Evolutionary conservation across 2,888 invertebrate genomes (phyloP).

Genomic region (Mimumesa dahlbomi): DNA sequence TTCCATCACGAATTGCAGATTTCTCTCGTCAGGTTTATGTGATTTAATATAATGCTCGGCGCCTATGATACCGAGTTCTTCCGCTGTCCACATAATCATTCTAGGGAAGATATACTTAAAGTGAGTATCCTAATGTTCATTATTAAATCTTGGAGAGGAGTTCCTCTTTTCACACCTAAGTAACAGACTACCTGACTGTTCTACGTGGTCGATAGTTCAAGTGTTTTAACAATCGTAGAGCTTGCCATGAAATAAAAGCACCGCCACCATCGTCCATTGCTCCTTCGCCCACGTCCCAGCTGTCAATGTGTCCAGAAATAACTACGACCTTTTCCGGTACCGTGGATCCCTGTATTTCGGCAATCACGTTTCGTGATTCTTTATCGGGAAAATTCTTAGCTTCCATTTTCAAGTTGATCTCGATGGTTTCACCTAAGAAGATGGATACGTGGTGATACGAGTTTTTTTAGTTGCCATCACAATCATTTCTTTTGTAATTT

Average conservation of each 20-base stretch:
- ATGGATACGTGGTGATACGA: not conserved
- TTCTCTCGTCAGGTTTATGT: constrained; percentile 82
- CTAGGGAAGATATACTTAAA: constrained; percentile 71
- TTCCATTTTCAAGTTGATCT: constrained; percentile 84
- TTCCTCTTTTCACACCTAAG: too few relatives aligned
- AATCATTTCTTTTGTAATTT: not conserved
- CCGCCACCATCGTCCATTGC: constrained; percentile 95
- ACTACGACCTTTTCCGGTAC: constrained; percentile 84
- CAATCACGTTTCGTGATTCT: constrained; percentile 87
- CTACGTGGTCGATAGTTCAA: constrained; percentile 86
- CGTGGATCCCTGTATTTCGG: constrained; percentile 84
- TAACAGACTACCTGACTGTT: constrained; percentile 83
- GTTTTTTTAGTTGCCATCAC: not conserved
- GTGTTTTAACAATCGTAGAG: constrained; percentile 85
- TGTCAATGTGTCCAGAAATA: constrained; percentile 91
- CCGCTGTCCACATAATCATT: constrained; percentile 90
- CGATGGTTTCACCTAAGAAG: not conserved
- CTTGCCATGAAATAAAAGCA: constrained; percentile 89
- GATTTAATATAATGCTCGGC: constrained; percentile 84
- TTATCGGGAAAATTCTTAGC: constrained; percentile 82
- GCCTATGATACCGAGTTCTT: constrained; percentile 88
- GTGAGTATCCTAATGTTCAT: too few relatives aligned
- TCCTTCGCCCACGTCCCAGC: constrained; percentile 93
- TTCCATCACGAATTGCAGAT: constrained; percentile 90
- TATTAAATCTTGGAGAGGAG: too few relatives aligned